Conservation (phyloP, 2,797 vertebrate genomes). For the Antrozous pallidus region DNA sequence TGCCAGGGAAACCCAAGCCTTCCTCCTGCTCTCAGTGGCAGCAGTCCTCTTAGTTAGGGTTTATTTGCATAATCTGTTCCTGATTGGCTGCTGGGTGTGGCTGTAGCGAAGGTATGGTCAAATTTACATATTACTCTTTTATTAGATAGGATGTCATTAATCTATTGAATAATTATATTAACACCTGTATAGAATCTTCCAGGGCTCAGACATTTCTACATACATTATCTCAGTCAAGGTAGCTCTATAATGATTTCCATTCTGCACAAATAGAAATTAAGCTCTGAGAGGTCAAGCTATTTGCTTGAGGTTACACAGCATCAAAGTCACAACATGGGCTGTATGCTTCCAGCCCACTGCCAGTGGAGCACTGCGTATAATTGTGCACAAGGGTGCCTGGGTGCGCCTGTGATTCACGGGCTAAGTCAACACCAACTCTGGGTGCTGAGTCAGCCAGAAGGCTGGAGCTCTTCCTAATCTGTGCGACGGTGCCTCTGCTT, state of each 20-base stretch:
- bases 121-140: too few species aligned
- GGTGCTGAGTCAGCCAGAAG: background rate
- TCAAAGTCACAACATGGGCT: background rate
- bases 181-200: background rate
- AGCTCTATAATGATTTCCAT: background rate
- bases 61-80: too few species aligned
- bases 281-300: background rate
- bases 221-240: background rate
- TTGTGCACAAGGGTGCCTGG: background rate
- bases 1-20: too few species aligned
- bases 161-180: background rate
- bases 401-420: background rate
- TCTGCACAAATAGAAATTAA: background rate
- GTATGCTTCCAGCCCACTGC: background rate
- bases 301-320: background rate
- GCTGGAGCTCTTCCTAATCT: background rate
- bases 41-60: too few species aligned
- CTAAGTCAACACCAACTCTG: background rate
- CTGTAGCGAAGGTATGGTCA: too few species aligned
- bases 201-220: background rate
- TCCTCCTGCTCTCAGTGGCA: too few species aligned
- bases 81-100: too few species aligned
- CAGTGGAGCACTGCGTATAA: accelerated
- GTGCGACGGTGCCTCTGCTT: background rate
- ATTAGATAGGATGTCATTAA: too few species aligned